A percentile compares a stretch with the other conserved stretches of the same genome.
Conservation (phyloP, 2,888 invertebrate species). For the Corythucha ciliata region DNA sequence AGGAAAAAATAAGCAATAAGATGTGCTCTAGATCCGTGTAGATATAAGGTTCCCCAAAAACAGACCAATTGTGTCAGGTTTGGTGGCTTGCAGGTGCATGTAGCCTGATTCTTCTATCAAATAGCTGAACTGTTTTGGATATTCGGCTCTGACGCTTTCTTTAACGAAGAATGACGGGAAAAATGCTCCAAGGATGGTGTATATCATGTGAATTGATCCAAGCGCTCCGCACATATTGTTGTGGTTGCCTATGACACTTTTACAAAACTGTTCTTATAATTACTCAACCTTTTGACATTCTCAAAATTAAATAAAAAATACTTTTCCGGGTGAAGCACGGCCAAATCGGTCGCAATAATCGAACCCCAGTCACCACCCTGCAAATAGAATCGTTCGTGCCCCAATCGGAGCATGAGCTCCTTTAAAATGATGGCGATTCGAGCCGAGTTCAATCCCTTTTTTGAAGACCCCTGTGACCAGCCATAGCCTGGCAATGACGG, state of each 20-base stretch:
- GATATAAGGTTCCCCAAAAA: neutral
- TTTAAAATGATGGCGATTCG: slow-evolving; percentile 52
- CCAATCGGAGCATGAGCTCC: slow-evolving; percentile 62
- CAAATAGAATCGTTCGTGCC: slow-evolving; percentile 54
- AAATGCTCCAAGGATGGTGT: slow-evolving; percentile 44
- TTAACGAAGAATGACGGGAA: slow-evolving; percentile 51
- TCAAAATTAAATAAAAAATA: slow-evolving; percentile 30
- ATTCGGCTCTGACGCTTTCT: slow-evolving; percentile 40
- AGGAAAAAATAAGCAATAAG: slow-evolving; percentile 31
- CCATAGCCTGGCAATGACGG: slow-evolving; percentile 64
- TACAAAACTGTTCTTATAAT: slow-evolving; percentile 27
- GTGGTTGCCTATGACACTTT: slow-evolving; percentile 50
- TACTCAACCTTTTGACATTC: neutral
- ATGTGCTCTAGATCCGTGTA: neutral
- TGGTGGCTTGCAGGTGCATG: slow-evolving; percentile 73
- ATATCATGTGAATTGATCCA: slow-evolving; percentile 34
- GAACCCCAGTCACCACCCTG: slow-evolving; percentile 83
- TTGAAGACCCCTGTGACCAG: slow-evolving; percentile 54
- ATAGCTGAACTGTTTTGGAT: slow-evolving; percentile 30
- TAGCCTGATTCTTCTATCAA: slow-evolving; percentile 48
- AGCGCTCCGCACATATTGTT: slow-evolving; percentile 51
- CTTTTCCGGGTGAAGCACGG: slow-evolving; percentile 52
- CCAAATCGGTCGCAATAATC: slow-evolving; percentile 51
- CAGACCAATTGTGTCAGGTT: slow-evolving; percentile 77
- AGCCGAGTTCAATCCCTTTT: slow-evolving; percentile 51